Conservation (phyloP, 92 coral and sea anemone species). For the Actinernus sp. region DNA sequence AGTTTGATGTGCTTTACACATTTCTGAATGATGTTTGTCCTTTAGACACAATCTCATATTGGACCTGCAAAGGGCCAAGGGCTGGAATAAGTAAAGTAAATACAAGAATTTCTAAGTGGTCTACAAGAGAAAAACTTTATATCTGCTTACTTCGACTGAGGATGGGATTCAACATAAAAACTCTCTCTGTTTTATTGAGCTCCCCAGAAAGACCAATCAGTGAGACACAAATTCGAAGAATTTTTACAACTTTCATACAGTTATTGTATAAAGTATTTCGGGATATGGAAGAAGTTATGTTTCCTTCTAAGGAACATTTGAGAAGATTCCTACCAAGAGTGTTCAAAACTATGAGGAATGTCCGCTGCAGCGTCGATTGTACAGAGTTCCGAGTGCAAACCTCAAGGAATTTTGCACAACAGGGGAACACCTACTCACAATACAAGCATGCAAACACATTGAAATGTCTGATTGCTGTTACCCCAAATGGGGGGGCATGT, state of each 20-base stretch:
- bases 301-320: constrained; percentile 37
- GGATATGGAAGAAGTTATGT: constrained; percentile 51
- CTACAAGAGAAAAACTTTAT: constrained; percentile 28
- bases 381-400: constrained; percentile 54
- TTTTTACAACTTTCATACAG: constrained; percentile 64
- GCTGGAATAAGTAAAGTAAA: not conserved
- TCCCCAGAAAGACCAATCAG: constrained; percentile 44
- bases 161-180: constrained; percentile 36
- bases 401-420: constrained; percentile 65
- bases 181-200: constrained; percentile 6
- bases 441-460: constrained; percentile 37
- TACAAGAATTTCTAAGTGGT: constrained; percentile 21
- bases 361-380: constrained; percentile 66
- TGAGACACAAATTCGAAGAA: constrained; percentile 28
- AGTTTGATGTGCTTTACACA: constrained; percentile 55
- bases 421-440: constrained; percentile 24
- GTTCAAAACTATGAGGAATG: constrained; percentile 53
- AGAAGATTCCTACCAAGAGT: constrained; percentile 46
- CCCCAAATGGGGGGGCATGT: constrained; percentile 75
- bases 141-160: constrained; percentile 55
- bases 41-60: constrained; percentile 21
- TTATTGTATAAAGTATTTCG: constrained; percentile 48
- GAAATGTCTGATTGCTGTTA: constrained; percentile 30
- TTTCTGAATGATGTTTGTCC: constrained; percentile 60
- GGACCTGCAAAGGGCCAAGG: constrained; percentile 25